Percentiles rank a stretch among this genome's conserved stretches.
Conservation (phyloP, 2,113 vertebrate species). For the Apistogramma diplotaenia region DNA sequence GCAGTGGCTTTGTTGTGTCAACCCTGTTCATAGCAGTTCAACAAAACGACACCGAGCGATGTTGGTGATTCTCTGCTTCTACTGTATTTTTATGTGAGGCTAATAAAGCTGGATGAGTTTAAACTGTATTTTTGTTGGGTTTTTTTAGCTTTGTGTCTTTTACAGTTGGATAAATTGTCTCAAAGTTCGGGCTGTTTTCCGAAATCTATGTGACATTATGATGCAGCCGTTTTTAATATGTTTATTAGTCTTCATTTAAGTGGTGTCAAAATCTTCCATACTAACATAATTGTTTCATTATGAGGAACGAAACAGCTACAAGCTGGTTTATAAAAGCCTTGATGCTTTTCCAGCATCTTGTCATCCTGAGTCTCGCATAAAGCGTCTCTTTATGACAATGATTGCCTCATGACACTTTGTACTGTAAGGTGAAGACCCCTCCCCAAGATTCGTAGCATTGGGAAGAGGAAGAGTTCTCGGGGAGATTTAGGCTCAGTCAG, state of each 20-base stretch:
- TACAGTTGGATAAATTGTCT: neutral
- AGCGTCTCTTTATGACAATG: neutral
- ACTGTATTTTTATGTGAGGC: neutral
- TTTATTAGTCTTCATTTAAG: neutral
- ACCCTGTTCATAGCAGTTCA: neutral
- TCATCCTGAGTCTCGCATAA: neutral
- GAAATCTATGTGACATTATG: neutral
- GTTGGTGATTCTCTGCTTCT: neutral
- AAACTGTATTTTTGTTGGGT: neutral
- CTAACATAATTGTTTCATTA: neutral
- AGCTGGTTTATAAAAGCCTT: neutral
- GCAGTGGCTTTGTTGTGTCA: neutral
- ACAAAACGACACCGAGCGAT: too few species aligned
- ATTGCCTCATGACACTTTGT: neutral
- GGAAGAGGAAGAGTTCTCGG: neutral
- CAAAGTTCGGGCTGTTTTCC: neutral
- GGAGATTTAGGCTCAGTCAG: too few species aligned
- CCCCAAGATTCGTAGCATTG: neutral
- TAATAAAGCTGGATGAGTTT: neutral
- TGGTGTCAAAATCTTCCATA: neutral
- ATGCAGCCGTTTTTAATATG: neutral
- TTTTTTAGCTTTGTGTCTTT: neutral
- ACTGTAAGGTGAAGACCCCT: neutral
- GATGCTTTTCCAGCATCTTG: neutral
- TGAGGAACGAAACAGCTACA: neutral